Percentiles rank a stretch among this genome's conserved stretches.
Conservation (phyloP, 1,140 invertebrate genomes). For the Bombus vancouverensis region DNA sequence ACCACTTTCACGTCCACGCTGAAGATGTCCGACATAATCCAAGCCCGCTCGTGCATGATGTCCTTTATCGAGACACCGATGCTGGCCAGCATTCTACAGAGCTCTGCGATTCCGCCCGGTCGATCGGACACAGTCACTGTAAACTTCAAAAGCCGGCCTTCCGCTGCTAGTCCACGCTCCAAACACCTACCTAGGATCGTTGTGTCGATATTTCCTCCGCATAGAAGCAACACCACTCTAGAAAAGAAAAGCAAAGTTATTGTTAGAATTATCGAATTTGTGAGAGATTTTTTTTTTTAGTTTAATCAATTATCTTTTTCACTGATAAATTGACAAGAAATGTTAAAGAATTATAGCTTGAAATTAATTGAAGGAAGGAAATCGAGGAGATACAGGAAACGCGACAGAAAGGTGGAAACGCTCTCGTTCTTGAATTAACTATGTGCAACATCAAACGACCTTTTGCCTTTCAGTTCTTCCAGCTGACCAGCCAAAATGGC, state of each 20-base stretch:
- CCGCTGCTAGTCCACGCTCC: slow-evolving; percentile 94
- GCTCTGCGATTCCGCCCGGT: slow-evolving; percentile 93
- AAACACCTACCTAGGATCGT: slow-evolving; percentile 94
- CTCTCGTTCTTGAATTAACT: not conserved
- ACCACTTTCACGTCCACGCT: slow-evolving; percentile 92
- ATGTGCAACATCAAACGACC: slow-evolving; percentile 81
- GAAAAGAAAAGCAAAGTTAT: not conserved
- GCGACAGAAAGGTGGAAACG: too few relatives aligned
- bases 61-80: slow-evolving; percentile 96
- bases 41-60: slow-evolving; percentile 96
- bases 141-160: slow-evolving; percentile 93
- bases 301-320: too few relatives aligned
- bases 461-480: slow-evolving; percentile 93
- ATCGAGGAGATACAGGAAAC: not conserved
- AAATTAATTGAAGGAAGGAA: not conserved
- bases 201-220: slow-evolving; percentile 97
- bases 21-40: slow-evolving; percentile 94
- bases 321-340: too few relatives aligned
- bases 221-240: slow-evolving; percentile 92
- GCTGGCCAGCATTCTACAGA: slow-evolving; percentile 89
- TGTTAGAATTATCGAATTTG: too few relatives aligned
- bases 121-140: slow-evolving; percentile 93
- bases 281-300: too few relatives aligned
- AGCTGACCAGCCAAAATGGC: slow-evolving; percentile 92
- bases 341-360: too few relatives aligned